Evolutionary conservation across 2,888 invertebrate genomes (phyloP).

Genomic region (Adelphocoris suturalis): DNA sequence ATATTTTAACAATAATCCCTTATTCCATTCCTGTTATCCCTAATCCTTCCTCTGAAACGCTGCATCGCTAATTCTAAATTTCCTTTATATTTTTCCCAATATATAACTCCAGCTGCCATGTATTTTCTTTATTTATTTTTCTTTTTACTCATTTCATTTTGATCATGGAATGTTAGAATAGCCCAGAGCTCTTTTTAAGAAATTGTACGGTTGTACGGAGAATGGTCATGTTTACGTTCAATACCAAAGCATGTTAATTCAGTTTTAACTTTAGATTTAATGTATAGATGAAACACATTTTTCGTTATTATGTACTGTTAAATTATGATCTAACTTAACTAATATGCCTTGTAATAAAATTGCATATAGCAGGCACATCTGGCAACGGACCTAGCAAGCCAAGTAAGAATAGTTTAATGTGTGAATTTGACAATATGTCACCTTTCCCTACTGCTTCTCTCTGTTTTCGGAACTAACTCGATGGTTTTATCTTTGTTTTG

Average conservation of each 20-base stretch:
- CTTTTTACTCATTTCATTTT: background rate
- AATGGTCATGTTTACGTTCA: background rate
- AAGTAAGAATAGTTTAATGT: constrained; percentile 73
- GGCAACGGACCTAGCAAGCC: constrained; percentile 75
- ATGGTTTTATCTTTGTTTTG: too few species aligned
- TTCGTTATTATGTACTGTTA: background rate
- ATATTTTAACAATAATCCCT: background rate
- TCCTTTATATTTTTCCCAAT: background rate
- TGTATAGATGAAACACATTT: background rate
- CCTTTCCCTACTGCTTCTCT: background rate
- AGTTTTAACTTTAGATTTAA: constrained; percentile 10
- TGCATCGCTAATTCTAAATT: constrained; percentile 47
- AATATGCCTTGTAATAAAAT: constrained; percentile 30
- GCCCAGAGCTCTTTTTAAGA: constrained; percentile 12
- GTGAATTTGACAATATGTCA: background rate
- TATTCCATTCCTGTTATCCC: background rate
- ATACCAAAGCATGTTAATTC: background rate
- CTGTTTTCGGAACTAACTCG: background rate
- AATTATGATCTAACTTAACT: background rate
- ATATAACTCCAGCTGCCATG: background rate
- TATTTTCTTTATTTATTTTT: constrained; percentile 21
- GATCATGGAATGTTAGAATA: constrained; percentile 44
- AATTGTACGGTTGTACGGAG: constrained; percentile 24
- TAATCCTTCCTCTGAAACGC: constrained; percentile 6
- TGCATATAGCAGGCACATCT: constrained; percentile 72